Evolutionary conservation across 1,140 invertebrate genomes (phyloP), one percentile per base, ranked within the genome.

Genomic region (Choristoneura fumiferana): DNA sequence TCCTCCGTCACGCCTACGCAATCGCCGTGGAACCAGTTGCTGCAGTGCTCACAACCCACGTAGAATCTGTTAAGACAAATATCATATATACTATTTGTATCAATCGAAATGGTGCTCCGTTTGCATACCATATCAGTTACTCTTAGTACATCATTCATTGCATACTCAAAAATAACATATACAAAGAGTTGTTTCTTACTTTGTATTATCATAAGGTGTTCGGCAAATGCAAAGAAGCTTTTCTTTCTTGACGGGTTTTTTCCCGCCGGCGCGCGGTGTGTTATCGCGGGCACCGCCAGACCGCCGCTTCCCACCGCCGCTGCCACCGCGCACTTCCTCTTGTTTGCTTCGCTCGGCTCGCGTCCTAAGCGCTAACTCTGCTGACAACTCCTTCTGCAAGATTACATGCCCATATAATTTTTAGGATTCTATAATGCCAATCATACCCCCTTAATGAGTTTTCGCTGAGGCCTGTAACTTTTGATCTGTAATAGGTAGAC

Each of bases 11-110:
- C 96, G 14, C 95, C 96, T 1, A 99, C 97, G 83, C 98, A 99
- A 69, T 96, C 94, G 1, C 97, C 97, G 84, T 99, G 98, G 91
- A 98, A 99, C 98, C 98, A 99, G 89, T 98, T 98, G 67, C 96
- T 97, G 84, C 98, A 99, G 57, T 97, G 89, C 88, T 99, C 98
- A 90, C 98, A 99, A 34, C 97, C 97, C 65, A 99, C 96, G 88
- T 99, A 99, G 86, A 99, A 99, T 83, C 96, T 97, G 75, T 58
- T 73, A 37, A 49, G 61, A 62, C 15, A 10, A 13, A 53, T n/a
- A 49, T 39, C 34, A n/a, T n/a, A n/a, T n/a, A n/a, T n/a, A n/a
- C n/a, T n/a, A n/a, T n/a, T n/a, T n/a, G n/a, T n/a, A n/a, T n/a
- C n/a, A n/a, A n/a, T n/a, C n/a, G n/a, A n/a, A n/a, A n/a, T n/a